Percentiles rank a stretch among this genome's conserved stretches.
phyloP scores from a whole-genome alignment of 2,113 vertebrate species.

The Mesitornis unicolor region DNA sequence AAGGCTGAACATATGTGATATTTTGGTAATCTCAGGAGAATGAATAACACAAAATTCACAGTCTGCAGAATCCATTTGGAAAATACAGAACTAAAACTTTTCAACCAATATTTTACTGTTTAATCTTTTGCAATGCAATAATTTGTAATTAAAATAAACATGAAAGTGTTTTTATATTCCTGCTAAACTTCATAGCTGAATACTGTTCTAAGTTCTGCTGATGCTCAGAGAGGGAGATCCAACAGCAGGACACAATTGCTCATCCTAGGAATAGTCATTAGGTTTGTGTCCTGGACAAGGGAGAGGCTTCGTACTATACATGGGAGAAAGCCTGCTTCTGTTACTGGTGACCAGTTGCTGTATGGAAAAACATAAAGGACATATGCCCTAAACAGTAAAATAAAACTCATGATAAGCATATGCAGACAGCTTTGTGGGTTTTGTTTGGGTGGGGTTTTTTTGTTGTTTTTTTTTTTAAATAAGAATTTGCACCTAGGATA shows the following conservation, averaged over 20 bases:
- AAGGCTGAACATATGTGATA: not conserved
- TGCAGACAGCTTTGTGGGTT: not conserved
- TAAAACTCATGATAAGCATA: not conserved
- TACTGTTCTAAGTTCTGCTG: not conserved
- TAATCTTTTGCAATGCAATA: not conserved
- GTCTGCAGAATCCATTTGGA: not conserved
- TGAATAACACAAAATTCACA: not conserved
- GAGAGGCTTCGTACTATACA: not conserved
- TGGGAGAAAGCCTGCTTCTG: not conserved
- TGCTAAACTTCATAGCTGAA: not conserved
- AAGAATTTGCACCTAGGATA: not conserved
- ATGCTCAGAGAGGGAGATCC: not conserved
- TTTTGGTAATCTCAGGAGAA: not conserved
- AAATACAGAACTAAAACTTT: not conserved
- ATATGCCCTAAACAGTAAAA: not conserved
- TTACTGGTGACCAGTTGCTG: not conserved
- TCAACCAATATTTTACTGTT: not conserved
- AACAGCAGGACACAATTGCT: not conserved
- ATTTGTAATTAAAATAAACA: not conserved
- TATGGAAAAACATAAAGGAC: accelerated
- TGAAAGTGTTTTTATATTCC: not conserved
- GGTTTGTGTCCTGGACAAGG: not conserved
- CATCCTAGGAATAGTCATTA: not conserved
- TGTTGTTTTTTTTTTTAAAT: not conserved
- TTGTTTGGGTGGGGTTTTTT: too few species aligned